phyloP scores from a whole-genome alignment of 1,140 invertebrate species.

The Sitophilus oryzae region DNA sequence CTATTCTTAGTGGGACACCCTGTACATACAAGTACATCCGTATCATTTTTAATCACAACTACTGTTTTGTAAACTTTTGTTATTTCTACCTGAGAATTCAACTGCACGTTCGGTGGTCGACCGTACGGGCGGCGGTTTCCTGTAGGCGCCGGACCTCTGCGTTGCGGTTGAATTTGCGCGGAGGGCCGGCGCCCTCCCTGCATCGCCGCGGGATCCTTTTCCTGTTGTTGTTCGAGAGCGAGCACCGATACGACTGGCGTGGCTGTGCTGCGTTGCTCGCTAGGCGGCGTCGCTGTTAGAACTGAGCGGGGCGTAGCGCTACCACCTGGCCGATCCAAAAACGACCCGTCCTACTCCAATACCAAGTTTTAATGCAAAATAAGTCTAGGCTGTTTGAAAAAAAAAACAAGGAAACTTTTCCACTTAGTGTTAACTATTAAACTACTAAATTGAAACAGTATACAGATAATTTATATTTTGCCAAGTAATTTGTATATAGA shows the following conservation, averaged over 20 bases:
- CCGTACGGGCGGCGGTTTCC: background rate
- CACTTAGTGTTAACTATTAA: no score
- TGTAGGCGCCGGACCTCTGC: background rate
- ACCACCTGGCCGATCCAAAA: constrained; percentile 1
- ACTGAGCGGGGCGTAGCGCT: constrained; percentile 11
- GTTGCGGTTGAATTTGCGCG: constrained; percentile 7
- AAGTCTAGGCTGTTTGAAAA: background rate
- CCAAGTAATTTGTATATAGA: no score
- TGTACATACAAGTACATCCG: no score
- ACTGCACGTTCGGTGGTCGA: background rate
- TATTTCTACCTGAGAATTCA: background rate
- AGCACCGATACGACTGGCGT: constrained; percentile 42
- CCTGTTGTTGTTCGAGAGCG: constrained; percentile 38
- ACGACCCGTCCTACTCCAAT: constrained; percentile 13
- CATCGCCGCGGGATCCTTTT: constrained; percentile 41
- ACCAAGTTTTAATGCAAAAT: background rate
- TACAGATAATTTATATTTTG: no score
- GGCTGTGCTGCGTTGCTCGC: constrained; percentile 19
- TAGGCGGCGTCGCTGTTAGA: constrained; percentile 11
- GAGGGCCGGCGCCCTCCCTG: constrained; percentile 34
- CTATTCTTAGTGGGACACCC: no score
- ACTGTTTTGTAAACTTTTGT: no score
- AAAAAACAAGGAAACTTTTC: no score
- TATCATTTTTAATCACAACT: no score
- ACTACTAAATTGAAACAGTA: no score